phyloP scores from a whole-genome alignment of 2,113 vertebrate species.

The Mormyrus iriodes region DNA sequence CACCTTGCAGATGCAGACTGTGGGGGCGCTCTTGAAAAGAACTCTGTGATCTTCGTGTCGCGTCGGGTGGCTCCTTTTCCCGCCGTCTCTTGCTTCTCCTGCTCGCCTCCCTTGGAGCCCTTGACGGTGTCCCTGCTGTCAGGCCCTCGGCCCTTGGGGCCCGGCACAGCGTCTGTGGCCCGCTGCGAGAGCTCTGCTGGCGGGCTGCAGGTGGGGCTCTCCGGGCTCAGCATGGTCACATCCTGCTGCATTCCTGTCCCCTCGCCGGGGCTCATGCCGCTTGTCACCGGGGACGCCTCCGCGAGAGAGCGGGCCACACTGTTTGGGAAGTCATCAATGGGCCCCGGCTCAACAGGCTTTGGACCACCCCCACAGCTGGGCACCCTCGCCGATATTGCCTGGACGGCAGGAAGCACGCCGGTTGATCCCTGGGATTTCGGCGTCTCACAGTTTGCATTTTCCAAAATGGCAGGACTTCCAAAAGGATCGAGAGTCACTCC shows the following conservation, averaged over 20 bases:
- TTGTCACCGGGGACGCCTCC: neutral
- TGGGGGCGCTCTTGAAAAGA: conserved; percentile 39
- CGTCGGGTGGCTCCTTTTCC: conserved; percentile 23
- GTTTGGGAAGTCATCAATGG: conserved; percentile 41
- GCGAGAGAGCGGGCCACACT: conserved; percentile 31
- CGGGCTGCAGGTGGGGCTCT: conserved; percentile 43
- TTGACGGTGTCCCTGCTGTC: neutral
- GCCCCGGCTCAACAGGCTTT: conserved; percentile 35
- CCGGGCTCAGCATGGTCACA: conserved; percentile 45
- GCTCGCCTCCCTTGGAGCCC: conserved; percentile 7
- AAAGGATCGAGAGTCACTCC: neutral
- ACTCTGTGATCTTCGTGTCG: conserved; percentile 52
- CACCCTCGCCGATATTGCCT: conserved; percentile 22
- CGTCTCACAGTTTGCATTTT: conserved; percentile 29
- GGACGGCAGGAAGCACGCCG: conserved; percentile 20
- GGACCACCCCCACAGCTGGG: conserved; percentile 41
- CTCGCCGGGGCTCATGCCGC: conserved; percentile 16
- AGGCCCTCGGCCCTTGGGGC: neutral
- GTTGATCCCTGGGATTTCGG: conserved; percentile 17
- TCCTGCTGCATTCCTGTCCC: conserved; percentile 39
- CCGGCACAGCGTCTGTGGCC: neutral
- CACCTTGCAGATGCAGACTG: conserved; percentile 18
- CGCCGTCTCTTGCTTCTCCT: neutral
- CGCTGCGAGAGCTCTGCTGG: conserved; percentile 20
- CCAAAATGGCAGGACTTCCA: neutral